phyloP scores from a whole-genome alignment of 2,797 vertebrate genomes.

The Gobio occitaniae region DNA sequence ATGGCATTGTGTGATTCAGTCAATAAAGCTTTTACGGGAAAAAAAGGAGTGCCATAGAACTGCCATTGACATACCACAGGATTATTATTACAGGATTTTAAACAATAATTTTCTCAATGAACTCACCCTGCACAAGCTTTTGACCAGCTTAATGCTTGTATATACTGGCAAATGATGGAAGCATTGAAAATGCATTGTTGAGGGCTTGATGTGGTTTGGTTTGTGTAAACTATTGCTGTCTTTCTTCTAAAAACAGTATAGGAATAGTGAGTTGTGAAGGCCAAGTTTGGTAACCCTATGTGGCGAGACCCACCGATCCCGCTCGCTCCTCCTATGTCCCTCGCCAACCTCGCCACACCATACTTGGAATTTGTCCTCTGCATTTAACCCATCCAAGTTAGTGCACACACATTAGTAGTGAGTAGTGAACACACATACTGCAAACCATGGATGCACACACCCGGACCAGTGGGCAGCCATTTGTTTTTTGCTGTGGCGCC shows the following conservation, averaged over 20 bases:
- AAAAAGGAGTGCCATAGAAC: not conserved
- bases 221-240: not conserved
- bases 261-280: not conserved
- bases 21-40: not conserved
- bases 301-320: no score
- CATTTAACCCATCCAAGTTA: no score
- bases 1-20: slow-evolving; percentile 7
- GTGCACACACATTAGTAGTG: no score
- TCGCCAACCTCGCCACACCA: no score
- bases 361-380: no score
- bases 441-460: no score
- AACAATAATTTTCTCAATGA: not conserved
- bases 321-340: no score
- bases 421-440: no score
- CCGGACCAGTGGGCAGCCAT: no score
- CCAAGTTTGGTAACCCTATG: no score
- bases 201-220: not conserved
- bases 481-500: no score
- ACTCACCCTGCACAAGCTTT: not conserved
- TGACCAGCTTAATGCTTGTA: not conserved
- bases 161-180: not conserved
- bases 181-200: not conserved
- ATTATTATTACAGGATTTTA: not conserved
- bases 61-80: not conserved
- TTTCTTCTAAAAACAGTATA: not conserved